These are phyloP conservation scores for Mythimna pallens DNA, from an alignment of 2,888 invertebrate genomes.

Conservation along the genomic window DNA sequence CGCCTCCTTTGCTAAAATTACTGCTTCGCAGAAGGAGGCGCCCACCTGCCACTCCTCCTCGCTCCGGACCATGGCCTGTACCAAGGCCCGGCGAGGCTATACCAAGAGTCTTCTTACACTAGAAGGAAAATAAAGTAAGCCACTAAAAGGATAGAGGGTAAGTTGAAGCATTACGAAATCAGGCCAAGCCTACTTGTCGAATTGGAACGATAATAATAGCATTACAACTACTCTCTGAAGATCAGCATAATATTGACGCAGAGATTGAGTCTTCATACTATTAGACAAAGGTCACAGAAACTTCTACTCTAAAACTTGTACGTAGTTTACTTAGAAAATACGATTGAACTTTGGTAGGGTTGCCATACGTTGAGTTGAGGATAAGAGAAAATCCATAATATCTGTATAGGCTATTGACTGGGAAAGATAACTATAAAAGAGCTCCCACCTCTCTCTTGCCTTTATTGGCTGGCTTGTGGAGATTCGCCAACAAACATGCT, in stretches of 20 bases:
- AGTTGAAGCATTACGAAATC: background rate
- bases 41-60: no score
- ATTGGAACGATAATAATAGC: slow-evolving; percentile 20
- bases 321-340: slow-evolving; percentile 32
- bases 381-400: no score
- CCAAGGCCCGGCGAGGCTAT: no score
- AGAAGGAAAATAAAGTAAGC: background rate
- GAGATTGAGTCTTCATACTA: slow-evolving; percentile 10
- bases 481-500: no score
- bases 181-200: background rate
- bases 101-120: background rate
- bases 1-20: no score
- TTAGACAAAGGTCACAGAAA: slow-evolving; percentile 25
- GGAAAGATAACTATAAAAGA: no score
- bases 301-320: slow-evolving; percentile 32
- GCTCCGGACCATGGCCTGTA: no score
- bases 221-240: slow-evolving; percentile 4
- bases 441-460: no score
- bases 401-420: no score
- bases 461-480: no score
- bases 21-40: no score
- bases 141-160: background rate
- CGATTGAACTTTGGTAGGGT: slow-evolving; percentile 6
- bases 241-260: slow-evolving; percentile 39
- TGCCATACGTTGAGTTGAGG: background rate